Conservation (phyloP, 1,140 invertebrate species). For the Trachelipus rathkii region DNA sequence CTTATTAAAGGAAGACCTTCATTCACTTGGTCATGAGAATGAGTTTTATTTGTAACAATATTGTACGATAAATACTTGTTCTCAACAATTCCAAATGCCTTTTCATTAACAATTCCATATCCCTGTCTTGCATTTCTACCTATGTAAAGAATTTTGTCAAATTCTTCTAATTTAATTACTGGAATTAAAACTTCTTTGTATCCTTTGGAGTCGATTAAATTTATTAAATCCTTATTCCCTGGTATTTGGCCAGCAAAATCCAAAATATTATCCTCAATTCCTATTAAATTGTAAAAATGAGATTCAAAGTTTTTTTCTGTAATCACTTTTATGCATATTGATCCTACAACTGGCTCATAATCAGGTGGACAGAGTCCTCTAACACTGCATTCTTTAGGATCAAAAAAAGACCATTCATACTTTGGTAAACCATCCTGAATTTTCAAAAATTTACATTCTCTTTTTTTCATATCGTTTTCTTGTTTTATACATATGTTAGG, state of each 20-base stretch:
- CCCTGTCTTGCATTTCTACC: background rate
- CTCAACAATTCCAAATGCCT: background rate
- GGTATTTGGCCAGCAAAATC: background rate
- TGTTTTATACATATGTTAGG: background rate
- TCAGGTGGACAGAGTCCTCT: background rate
- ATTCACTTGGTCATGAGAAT: background rate
- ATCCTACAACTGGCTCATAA: background rate
- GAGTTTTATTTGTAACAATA: background rate
- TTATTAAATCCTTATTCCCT: background rate
- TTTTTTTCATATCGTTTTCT: background rate
- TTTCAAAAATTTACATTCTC: background rate
- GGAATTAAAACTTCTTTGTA: background rate
- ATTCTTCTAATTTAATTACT: background rate
- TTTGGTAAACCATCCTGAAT: background rate
- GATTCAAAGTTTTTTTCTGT: background rate
- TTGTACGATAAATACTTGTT: background rate
- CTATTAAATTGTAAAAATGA: background rate
- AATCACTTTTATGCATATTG: background rate
- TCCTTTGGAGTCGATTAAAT: background rate
- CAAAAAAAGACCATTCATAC: background rate
- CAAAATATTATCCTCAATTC: background rate
- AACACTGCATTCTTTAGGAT: background rate
- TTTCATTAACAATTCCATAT: background rate
- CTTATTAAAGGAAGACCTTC: background rate
- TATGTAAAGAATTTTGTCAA: background rate